Percentiles rank a stretch among this genome's conserved stretches.
Conservation (phyloP, 2,888 invertebrate genomes). For the Acrobeloides nanus region DNA sequence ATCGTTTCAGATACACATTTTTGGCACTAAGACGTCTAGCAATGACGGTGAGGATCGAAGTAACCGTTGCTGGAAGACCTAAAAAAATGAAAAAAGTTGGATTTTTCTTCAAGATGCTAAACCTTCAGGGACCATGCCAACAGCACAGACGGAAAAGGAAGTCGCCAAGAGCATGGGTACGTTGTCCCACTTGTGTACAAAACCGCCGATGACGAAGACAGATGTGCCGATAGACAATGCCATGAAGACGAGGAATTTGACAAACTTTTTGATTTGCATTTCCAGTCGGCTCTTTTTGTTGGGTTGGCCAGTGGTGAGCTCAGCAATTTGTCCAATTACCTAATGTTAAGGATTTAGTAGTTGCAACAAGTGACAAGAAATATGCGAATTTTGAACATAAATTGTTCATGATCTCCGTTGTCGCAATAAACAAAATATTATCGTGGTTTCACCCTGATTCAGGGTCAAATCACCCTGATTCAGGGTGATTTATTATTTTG, state of each 20-base stretch:
- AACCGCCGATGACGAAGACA: slow-evolving; percentile 28
- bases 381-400: no score
- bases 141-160: slow-evolving; percentile 26
- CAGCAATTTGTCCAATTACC: slow-evolving; percentile 36
- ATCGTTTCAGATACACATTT: slow-evolving; percentile 22
- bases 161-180: slow-evolving; percentile 26
- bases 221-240: slow-evolving; percentile 30
- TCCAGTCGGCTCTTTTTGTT: slow-evolving; percentile 27
- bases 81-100: not conserved
- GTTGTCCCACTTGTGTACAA: slow-evolving; percentile 24
- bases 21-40: slow-evolving; percentile 21
- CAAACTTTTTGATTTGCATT: slow-evolving; percentile 32
- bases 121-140: slow-evolving; percentile 17
- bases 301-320: slow-evolving; percentile 29
- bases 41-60: slow-evolving; percentile 22
- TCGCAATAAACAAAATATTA: no score
- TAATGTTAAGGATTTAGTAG: slow-evolving; percentile 8
- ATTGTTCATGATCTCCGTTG: no score
- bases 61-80: slow-evolving; percentile 25
- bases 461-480: no score
- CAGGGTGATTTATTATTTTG: no score
- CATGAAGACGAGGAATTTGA: slow-evolving; percentile 33
- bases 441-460: no score
- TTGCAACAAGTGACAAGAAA: no score
- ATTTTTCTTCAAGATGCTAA: not conserved